phyloP scores from a whole-genome alignment of 2,797 vertebrate genomes.

The Dicrostonyx torquatus region DNA sequence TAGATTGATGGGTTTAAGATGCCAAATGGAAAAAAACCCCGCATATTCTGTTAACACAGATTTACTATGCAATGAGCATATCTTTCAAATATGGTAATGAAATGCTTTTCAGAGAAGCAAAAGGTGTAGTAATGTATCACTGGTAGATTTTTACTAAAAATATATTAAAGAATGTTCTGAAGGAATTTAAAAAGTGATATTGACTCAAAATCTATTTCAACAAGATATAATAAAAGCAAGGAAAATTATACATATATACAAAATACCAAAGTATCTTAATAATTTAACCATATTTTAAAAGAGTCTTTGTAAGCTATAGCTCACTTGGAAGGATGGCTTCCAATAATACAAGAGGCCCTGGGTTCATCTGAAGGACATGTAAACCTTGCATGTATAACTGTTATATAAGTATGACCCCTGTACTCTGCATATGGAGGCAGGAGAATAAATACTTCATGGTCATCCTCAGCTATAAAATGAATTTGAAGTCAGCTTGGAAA shows the following conservation, averaged over 20 bases:
- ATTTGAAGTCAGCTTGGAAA: too few relatives aligned
- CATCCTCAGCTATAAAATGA: not conserved
- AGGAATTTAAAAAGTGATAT: not conserved
- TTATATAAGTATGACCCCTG: not conserved
- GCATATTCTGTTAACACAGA: not conserved
- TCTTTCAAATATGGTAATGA: not conserved
- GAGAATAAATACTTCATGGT: not conserved
- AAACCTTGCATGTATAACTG: too few relatives aligned
- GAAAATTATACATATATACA: not conserved
- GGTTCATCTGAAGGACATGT: not conserved
- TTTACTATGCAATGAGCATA: not conserved
- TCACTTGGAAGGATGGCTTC: not conserved
- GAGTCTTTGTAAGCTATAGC: not conserved
- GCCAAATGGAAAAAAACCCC: not conserved
- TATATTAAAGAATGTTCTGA: not conserved
- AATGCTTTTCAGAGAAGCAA: conserved; percentile 10
- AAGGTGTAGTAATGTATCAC: not conserved
- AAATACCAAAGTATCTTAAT: not conserved
- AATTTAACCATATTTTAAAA: not conserved
- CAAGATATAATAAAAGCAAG: not conserved
- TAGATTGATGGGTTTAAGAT: not conserved
- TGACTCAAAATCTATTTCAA: not conserved
- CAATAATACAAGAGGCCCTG: not conserved
- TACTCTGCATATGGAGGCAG: not conserved
- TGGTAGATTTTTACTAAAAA: not conserved